Evolutionary conservation across 1,140 invertebrate genomes (phyloP), one percentile per base, ranked within the genome.

Genomic region (Phenacoccus solenopsis): DNA sequence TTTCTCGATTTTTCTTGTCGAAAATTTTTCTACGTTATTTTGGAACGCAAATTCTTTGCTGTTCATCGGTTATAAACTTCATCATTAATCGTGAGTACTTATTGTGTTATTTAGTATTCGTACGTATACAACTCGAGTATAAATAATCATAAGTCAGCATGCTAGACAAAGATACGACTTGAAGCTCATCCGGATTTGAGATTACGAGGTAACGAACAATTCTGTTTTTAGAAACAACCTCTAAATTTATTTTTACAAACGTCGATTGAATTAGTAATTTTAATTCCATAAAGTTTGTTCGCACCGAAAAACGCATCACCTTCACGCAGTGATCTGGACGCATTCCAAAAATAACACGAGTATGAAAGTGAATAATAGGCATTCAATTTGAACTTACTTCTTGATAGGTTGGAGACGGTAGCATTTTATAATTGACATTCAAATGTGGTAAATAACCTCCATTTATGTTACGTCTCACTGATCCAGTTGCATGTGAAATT

Each of bases 351-450:
- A 49, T 49, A 49, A 49, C 20, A 49, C n/a, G n/a, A n/a, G n/a
- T n/a, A n/a, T 49, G 38, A 49, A 49, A 49, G 13, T 49, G 38
- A 49, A 49, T n/a, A n/a, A 9, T n/a, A n/a, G n/a, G n/a, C 5
- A n/a, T 49, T 49, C 38, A 49, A 49, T 10, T 16, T 49, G 5
- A 49, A 64, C 59, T 64, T 25, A 64, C 59, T 9, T 64, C 13
- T 2, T 64, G 59, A 64, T 64, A 27, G 25, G 9, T 64, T 10
- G 59, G 59, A 22, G 25, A 64, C 4, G 59, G 59, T 22, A 64
- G 22, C 59, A 64, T 64, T 64, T 64, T 64, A 22, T 64, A 64
- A 64, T 64, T 64, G 25, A 64, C 59, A 27, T 64, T 64, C 59
- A 64, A 64, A 27, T 64, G 59, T 20, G 59, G 59, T 27, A 64